These are phyloP conservation scores for Branchellion lobata DNA, from an alignment of 2,888 invertebrate species.

Conservation along the genomic window DNA sequence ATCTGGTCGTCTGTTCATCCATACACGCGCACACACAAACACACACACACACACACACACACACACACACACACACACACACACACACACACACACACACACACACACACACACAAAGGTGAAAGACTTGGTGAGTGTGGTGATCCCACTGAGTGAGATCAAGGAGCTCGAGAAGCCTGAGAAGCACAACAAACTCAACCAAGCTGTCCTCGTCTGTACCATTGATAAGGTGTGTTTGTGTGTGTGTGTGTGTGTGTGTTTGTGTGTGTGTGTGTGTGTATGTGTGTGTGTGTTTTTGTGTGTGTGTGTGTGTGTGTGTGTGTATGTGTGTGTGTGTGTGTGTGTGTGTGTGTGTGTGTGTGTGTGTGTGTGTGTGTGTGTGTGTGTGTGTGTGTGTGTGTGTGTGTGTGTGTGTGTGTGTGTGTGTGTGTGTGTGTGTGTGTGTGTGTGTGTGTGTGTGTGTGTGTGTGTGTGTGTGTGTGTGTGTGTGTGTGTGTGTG, in stretches of 20 bases:
- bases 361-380: no score
- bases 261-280: neutral
- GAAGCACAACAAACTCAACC: slow-evolving; percentile 65
- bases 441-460: no score
- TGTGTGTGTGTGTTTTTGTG: no score
- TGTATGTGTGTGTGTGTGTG: no score
- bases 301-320: no score
- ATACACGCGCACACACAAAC: neutral
- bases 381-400: neutral
- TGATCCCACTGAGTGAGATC: slow-evolving; percentile 83
- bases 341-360: neutral
- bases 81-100: neutral
- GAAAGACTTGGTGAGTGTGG: slow-evolving; percentile 77
- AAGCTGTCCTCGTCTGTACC: no score
- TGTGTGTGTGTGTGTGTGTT: no score
- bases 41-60: neutral
- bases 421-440: neutral
- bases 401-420: no score
- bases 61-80: neutral
- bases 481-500: no score
- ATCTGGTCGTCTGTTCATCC: neutral
- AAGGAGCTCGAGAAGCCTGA: slow-evolving; percentile 76
- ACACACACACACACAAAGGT: slow-evolving; percentile 67
- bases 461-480: neutral
- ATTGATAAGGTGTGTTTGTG: no score